These are phyloP conservation scores for Pterocles gutturalis DNA, from an alignment of 2,113 vertebrate genomes.

Conservation along the genomic window DNA sequence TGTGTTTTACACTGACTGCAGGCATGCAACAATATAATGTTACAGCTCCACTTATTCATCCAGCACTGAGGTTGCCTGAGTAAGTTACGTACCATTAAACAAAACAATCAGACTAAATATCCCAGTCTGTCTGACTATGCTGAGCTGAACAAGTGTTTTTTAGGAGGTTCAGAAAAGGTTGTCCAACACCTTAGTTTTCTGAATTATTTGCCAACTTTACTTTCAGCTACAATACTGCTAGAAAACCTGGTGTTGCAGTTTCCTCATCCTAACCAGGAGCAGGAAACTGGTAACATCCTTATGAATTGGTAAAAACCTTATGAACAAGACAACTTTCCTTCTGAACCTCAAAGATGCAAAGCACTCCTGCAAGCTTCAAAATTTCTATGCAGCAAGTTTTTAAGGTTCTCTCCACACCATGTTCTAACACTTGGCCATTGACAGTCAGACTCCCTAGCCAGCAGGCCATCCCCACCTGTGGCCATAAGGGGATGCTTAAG, in stretches of 20 bases:
- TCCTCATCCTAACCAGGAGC: neutral
- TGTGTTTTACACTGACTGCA: neutral
- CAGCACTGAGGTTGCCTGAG: neutral
- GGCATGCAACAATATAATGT: neutral
- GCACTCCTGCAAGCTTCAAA: neutral
- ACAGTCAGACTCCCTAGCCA: neutral
- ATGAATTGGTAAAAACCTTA: neutral
- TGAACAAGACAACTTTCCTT: neutral
- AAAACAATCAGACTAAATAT: neutral
- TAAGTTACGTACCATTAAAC: neutral
- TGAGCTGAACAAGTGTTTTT: neutral
- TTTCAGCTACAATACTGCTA: neutral
- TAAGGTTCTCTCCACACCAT: neutral
- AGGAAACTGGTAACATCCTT: neutral
- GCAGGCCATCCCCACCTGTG: neutral
- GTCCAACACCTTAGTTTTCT: neutral
- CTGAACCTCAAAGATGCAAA: neutral
- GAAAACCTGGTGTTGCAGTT: neutral
- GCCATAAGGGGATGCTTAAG: neutral
- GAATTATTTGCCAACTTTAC: neutral
- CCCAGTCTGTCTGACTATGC: neutral
- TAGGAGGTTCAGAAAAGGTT: neutral
- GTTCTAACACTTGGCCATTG: neutral
- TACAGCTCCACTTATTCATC: neutral
- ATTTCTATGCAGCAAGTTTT: neutral